Base-by-base conservation (phyloP, 1,140 invertebrate species). In the Macrocentrus cingulum region DNA sequence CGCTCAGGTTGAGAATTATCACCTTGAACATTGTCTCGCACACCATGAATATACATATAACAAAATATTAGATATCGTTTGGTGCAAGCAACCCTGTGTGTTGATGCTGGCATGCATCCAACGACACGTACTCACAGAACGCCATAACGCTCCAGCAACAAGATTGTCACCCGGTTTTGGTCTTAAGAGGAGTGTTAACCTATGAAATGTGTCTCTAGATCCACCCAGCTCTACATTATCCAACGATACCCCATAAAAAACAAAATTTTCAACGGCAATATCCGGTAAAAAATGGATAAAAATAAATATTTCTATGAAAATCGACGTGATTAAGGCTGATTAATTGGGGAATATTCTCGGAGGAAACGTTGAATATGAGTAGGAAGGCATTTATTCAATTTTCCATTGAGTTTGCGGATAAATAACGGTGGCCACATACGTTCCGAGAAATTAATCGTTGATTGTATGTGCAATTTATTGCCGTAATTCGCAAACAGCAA, bases 401-500 rank as follows among this genome's bases (percentile, higher is more conserved):
- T 52, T 52, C 39, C 19, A 29, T 44, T 13, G 39, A 45, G 22
- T 19, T 45, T 44, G 25, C 25, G 41, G 41, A 59, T 59, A 48
- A 59, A 59, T 59, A 59, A 59, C 56, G 56, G 50, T 34, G 36
- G 1, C 39, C 13, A 32, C 11, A 39, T 25, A n/a, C n/a, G 11
- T 29, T 45, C 48, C 25, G 13, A 52, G 41, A 48, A 59, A 59
- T 59, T 59, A 59, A 59, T 59, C 36, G 39, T 34, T 59, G 56
- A 59, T 59, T 59, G 56, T 59, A 52, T 50, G n/a, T n/a, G 41
- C 41, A 59, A 59, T 59, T 59, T 59, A 59, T 59, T 52, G 56
- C 39, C 41, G 56, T 59, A 59, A 59, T 59, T 59, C 52, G 56
- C 56, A 49, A 52, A 7, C 39, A 22, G 8, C 48, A 41, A 15